Conservation (phyloP, 2,888 invertebrate species). For the Fragum fragum region DNA sequence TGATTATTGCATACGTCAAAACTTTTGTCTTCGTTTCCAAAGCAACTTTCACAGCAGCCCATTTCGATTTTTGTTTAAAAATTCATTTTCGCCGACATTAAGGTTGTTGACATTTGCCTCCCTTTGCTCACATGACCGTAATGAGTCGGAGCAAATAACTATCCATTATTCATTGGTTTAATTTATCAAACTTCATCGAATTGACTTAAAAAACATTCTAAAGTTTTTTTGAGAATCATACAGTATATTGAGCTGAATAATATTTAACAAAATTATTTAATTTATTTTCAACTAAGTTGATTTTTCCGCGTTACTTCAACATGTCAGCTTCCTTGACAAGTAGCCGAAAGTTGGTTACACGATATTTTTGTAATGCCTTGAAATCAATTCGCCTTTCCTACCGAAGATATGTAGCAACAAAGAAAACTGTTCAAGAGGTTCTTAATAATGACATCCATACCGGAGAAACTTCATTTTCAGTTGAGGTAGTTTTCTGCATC, state of each 20-base stretch:
- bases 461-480: conserved; percentile 11
- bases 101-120: conserved; percentile 49
- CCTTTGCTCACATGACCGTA: conserved; percentile 58
- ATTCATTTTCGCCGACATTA: conserved; percentile 13
- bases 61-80: conserved; percentile 31
- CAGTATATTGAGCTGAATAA: no score
- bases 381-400: background rate
- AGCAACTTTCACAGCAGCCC: conserved; percentile 68
- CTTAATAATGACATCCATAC: conserved; percentile 31
- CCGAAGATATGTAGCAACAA: conserved; percentile 50
- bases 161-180: background rate
- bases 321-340: conserved; percentile 72
- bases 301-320: conserved; percentile 53
- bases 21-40: conserved; percentile 14
- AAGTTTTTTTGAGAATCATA: no score
- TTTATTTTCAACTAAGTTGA: background rate
- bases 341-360: background rate
- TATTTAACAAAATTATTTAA: background rate
- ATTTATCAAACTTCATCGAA: no score
- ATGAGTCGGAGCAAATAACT: conserved; percentile 26
- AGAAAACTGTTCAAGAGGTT: conserved; percentile 58
- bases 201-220: no score
- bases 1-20: conserved; percentile 33
- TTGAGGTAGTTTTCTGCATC: conserved; percentile 25
- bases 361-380: background rate